Evolutionary conservation across 2,797 vertebrate species (phyloP).

Genomic region (Tenualosa ilisha): DNA sequence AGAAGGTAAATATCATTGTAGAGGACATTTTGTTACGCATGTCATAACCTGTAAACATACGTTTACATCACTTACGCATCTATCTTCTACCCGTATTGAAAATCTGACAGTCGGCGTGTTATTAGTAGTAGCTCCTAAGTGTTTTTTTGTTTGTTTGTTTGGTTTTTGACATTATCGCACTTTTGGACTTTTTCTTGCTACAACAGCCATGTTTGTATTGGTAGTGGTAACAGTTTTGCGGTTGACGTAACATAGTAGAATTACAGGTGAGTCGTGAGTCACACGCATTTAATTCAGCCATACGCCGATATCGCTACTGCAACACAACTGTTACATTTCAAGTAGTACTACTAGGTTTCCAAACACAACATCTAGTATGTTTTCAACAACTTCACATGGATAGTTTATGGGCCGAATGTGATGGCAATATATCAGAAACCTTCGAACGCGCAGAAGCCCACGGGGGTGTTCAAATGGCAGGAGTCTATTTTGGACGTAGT

Average conservation of each 20-base stretch:
- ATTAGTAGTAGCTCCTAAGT: not conserved
- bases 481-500: slow-evolving; percentile 14
- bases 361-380: not conserved
- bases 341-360: no score
- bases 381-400: not conserved
- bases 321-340: no score
- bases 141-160: not conserved
- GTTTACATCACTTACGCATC: not conserved
- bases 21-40: not conserved
- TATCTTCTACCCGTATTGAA: not conserved
- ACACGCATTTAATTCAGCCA: not conserved
- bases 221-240: not conserved
- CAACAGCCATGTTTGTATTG: not conserved
- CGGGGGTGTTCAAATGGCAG: slow-evolving; percentile 17
- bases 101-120: not conserved
- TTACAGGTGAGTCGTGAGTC: not conserved
- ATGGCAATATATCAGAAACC: not conserved
- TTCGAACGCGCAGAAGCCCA: slow-evolving; percentile 38
- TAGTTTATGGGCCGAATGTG: not conserved
- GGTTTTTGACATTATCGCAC: not conserved
- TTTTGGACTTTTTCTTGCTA: not conserved
- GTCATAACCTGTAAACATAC: not conserved
- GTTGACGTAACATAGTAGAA: not conserved
- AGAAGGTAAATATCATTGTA: slow-evolving; percentile 80
- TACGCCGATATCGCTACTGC: not conserved